These are phyloP conservation scores for Aurelia aurita complex sp. Pacific DNA, from an alignment of 30 jellyfish, hydroid and myxozoan genomes.

Conservation along the genomic window DNA sequence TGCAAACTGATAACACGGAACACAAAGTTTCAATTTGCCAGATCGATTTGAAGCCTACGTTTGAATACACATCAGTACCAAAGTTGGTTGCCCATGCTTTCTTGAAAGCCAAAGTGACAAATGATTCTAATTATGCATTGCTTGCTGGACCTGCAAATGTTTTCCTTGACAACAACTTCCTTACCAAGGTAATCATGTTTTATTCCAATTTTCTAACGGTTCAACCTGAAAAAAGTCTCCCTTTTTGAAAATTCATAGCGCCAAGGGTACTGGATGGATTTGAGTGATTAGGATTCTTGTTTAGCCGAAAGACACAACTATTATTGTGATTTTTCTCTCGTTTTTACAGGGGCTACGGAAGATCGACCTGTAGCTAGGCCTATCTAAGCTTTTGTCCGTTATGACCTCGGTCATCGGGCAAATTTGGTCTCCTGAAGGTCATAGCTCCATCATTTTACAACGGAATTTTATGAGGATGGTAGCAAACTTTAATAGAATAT, in stretches of 20 bases:
- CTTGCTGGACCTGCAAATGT: constrained; percentile 93
- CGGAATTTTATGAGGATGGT: too few relatives aligned
- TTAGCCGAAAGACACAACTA: too few relatives aligned
- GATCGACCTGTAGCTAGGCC: too few relatives aligned
- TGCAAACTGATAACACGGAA: constrained; percentile 65
- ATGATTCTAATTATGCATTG: constrained; percentile 89
- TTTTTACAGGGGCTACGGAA: too few relatives aligned
- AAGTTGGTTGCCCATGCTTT: constrained; percentile 92
- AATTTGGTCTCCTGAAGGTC: too few relatives aligned
- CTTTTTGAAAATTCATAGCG: background rate
- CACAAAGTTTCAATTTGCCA: constrained; percentile 90
- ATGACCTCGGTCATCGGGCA: too few relatives aligned
- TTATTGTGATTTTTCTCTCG: too few relatives aligned
- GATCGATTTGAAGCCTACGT: constrained; percentile 74
- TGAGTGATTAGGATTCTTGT: too few relatives aligned
- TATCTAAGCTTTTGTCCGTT: too few relatives aligned
- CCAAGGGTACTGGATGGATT: background rate
- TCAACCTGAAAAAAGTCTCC: background rate
- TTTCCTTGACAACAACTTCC: constrained; percentile 85
- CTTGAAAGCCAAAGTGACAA: constrained; percentile 78
- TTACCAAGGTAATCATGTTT: constrained; percentile 74
- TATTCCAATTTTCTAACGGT: background rate
- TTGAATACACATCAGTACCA: constrained; percentile 84
- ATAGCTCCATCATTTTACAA: too few relatives aligned
- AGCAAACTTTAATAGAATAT: too few relatives aligned